These are phyloP conservation scores for Trogon melanurus DNA, from an alignment of 2,113 vertebrate species.

Conservation along the genomic window DNA sequence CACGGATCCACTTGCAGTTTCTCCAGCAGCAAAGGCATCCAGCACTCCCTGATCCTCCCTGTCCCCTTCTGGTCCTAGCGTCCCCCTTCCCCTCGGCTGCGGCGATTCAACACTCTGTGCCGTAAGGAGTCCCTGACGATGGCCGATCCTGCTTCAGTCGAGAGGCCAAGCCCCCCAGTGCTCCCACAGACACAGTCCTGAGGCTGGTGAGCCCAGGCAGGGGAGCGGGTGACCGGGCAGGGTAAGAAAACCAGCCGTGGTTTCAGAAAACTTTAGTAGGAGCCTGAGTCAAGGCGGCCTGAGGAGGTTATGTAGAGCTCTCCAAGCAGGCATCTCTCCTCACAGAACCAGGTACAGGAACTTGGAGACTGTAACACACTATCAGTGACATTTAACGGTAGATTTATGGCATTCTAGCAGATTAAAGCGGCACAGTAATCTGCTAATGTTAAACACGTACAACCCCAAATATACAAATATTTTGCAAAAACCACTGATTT, in stretches of 20 bases:
- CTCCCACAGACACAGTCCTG: background rate
- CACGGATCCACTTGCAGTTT: background rate
- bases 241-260: background rate
- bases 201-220: background rate
- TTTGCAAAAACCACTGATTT: background rate
- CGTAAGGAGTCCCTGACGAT: accelerated
- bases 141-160: background rate
- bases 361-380: accelerated
- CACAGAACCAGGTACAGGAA: background rate
- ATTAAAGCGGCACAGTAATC: background rate
- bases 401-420: background rate
- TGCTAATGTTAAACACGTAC: background rate
- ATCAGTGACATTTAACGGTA: background rate
- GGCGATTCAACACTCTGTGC: background rate
- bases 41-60: accelerated
- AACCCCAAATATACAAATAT: background rate
- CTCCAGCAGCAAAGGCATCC: background rate
- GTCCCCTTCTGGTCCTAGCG: background rate
- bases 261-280: background rate
- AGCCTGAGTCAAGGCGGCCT: background rate
- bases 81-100: background rate
- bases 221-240: background rate
- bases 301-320: accelerated
- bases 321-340: background rate
- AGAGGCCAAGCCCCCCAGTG: background rate